Base-by-base conservation (phyloP, 2,888 invertebrate species). In the Caenorhabditis macrosperma region DNA sequence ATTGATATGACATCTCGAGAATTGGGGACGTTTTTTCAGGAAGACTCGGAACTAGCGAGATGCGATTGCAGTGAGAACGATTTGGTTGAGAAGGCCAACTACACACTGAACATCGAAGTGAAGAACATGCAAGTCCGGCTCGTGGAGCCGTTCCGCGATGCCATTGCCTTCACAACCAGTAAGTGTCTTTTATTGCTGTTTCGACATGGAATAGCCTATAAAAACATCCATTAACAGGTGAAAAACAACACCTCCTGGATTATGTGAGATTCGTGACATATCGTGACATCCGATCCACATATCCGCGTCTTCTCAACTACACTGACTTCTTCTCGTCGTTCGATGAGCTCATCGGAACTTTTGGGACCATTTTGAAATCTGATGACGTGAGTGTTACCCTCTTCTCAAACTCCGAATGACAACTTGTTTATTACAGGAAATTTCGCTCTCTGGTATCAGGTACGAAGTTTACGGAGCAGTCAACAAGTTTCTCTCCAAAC, bases 81-180 rank as follows among this genome's bases (percentile, higher is more conserved):
- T 24, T 10, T 66, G n/a, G 6, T 60, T 1, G 57, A 71, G 12
- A 78, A 64, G 17, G 78, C 66, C n/a, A 67, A 71, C 26, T 61
- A 60, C 35, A 71, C 59, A 0, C 20, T 78, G 10, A 59, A 52
- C n/a, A 55, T 66, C 0, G 71, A 71, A 26, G 55, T 78, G 20
- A 66, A 55, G 22, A 71, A 66, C 26, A 66, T 71, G 54, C 78
- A 78, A 30, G 66, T 60, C 0, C 52, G 78, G 9, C 50, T 78
- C 1, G 52, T 78, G 5, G 78, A 78, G 28, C 78, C 78, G 12
- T 66, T 78, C 24, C 59, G 71, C 6, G 71, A 71, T 66, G 71
- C 78, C 3, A 78, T 78, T 9, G 71, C 71, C 3, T 71, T 38
- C 52, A 46, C 55, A 1, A 38, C 60, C n/a, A 66, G 78, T 77